phyloP scores from a whole-genome alignment of 2,888 invertebrate genomes.

The Tethea ocularis region DNA sequence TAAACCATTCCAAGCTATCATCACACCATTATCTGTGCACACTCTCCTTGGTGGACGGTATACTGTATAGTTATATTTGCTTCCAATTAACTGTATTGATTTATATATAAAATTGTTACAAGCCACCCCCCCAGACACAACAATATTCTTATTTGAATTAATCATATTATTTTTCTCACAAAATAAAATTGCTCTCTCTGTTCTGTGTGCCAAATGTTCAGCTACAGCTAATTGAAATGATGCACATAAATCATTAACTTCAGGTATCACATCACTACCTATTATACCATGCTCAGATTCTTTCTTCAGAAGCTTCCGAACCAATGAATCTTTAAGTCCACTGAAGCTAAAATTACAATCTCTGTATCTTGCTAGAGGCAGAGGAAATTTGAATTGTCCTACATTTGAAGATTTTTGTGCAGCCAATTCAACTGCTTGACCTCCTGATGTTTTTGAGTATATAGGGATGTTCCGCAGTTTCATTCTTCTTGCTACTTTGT shows the following conservation, averaged over 20 bases:
- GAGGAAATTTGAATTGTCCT: conserved; percentile 85
- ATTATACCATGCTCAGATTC: conserved; percentile 83
- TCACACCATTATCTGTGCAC: conserved; percentile 99
- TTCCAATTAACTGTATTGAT: conserved; percentile 87
- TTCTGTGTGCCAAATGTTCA: conserved; percentile 91
- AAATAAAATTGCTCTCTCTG: conserved; percentile 93
- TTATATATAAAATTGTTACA: conserved; percentile 92
- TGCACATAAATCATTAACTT: conserved; percentile 92
- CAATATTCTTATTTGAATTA: conserved; percentile 83
- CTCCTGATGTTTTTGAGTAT: conserved; percentile 90
- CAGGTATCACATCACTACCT: conserved; percentile 89
- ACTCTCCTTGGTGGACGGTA: conserved; percentile 91
- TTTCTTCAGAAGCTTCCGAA: conserved; percentile 79
- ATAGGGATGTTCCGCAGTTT: conserved; percentile 91
- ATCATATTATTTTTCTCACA: conserved; percentile 85
- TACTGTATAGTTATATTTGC: conserved; percentile 85
- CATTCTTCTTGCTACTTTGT: conserved; percentile 94
- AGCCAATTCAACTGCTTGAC: conserved; percentile 92
- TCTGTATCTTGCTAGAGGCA: conserved; percentile 84
- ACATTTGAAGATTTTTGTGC: conserved; percentile 87
- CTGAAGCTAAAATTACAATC: conserved; percentile 97
- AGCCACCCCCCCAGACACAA: conserved; percentile 98
- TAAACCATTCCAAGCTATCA: conserved; percentile 99
- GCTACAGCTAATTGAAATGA: conserved; percentile 89
- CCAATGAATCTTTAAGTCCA: conserved; percentile 88